phyloP scores from a whole-genome alignment of 1,140 invertebrate species.

The Saccostrea cuccullata region DNA sequence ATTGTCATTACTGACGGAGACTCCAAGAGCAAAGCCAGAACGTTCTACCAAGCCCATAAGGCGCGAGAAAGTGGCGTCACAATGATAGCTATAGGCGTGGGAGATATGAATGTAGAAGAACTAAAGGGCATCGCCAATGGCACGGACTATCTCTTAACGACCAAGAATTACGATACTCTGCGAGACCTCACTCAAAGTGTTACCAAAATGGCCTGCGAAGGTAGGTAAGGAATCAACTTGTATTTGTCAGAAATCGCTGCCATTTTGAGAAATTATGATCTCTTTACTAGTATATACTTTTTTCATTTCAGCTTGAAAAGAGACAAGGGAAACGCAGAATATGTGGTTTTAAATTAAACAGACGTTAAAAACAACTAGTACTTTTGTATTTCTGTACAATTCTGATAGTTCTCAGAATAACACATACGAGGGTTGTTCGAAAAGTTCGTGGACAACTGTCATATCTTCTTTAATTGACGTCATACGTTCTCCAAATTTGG shows the following conservation, averaged over 20 bases:
- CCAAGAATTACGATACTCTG: constrained; percentile 30
- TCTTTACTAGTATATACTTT: not conserved
- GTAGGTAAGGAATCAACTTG: not conserved
- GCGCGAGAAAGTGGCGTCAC: constrained; percentile 47
- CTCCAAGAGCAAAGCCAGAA: constrained; percentile 36
- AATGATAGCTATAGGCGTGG: constrained; percentile 33
- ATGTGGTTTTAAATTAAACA: not conserved
- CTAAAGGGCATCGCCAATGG: constrained; percentile 43
- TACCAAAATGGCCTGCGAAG: not conserved
- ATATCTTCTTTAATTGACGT: too few species aligned
- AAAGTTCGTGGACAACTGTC: too few species aligned
- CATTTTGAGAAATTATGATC: too few species aligned
- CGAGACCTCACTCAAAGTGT: not conserved
- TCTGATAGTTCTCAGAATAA: too few species aligned
- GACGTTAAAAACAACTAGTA: not conserved
- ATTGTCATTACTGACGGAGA: constrained; percentile 52
- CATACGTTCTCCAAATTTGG: too few species aligned
- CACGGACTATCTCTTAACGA: constrained; percentile 38
- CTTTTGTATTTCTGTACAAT: too few species aligned
- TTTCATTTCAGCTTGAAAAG: constrained; percentile 30
- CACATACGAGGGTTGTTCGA: too few species aligned
- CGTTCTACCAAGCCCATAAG: constrained; percentile 34
- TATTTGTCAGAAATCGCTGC: too few species aligned
- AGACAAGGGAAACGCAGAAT: not conserved
- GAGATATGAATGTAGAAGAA: not conserved